These are phyloP conservation scores for Sternarchorhynchus goeldii DNA, from an alignment of 2,797 vertebrate species.

Conservation along the genomic window DNA sequence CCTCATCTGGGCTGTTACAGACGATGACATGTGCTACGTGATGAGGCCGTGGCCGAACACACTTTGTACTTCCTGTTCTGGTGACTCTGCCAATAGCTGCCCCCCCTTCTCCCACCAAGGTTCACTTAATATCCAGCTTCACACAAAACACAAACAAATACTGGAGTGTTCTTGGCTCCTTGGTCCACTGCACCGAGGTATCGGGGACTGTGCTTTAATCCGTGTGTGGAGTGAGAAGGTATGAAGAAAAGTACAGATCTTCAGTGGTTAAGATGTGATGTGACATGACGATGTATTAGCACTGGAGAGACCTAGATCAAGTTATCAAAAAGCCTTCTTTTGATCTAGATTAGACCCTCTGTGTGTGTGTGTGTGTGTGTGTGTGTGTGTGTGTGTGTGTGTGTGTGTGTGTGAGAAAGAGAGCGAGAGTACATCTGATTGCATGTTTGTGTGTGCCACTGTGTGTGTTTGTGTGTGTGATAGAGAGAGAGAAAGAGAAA, in stretches of 20 bases:
- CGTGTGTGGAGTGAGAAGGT: conserved; percentile 5
- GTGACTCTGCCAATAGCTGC: conserved; percentile 51
- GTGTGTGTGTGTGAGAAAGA: not conserved
- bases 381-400: conserved; percentile 24
- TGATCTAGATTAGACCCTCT: conserved; percentile 34
- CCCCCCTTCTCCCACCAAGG: conserved; percentile 40
- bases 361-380: conserved; percentile 21
- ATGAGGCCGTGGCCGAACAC: conserved; percentile 52
- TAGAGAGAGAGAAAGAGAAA: too few species aligned
- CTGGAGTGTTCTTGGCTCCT: not conserved
- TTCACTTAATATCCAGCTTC: conserved; percentile 26
- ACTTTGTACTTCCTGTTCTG: conserved; percentile 60
- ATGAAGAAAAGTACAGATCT: too few species aligned
- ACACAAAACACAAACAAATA: conserved; percentile 38
- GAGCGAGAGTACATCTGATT: not conserved
- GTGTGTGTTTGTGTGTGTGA: not conserved
- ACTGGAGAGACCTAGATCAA: conserved; percentile 1
- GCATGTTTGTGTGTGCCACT: conserved; percentile 4
- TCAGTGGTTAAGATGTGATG: not conserved
- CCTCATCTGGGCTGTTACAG: conserved; percentile 37
- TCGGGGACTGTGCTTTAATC: conserved; percentile 8
- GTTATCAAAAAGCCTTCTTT: conserved; percentile 18
- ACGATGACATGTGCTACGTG: conserved; percentile 57
- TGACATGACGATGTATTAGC: not conserved
- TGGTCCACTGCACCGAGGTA: not conserved